Evolutionary conservation across 2,113 vertebrate genomes (phyloP).

Genomic region (Phalacrocorax carbo): DNA sequence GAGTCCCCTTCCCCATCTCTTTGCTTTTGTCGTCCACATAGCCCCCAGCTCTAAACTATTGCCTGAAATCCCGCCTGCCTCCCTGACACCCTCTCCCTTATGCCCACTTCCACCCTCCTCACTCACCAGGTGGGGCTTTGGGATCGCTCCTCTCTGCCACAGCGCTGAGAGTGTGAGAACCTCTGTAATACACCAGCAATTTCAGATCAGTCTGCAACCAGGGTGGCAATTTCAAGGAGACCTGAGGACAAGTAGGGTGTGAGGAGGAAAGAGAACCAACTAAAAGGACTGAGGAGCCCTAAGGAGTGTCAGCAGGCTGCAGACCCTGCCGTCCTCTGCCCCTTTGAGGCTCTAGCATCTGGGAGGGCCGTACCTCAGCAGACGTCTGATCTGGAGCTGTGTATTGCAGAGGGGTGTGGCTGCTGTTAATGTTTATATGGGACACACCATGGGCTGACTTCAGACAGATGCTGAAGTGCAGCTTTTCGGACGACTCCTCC

Average conservation of each 20-base stretch:
- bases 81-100: background rate
- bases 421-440: background rate
- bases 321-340: background rate
- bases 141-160: slow-evolving; percentile 73
- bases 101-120: background rate
- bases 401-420: background rate
- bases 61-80: background rate
- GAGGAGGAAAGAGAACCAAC: background rate
- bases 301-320: background rate
- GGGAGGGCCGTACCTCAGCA: background rate
- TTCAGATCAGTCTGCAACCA: slow-evolving; percentile 60
- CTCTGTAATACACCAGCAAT: slow-evolving; percentile 79
- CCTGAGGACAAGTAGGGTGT: background rate
- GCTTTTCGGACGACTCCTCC: background rate
- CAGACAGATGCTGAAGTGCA: background rate
- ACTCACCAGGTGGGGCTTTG: slow-evolving; percentile 65
- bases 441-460: background rate
- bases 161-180: slow-evolving; percentile 74
- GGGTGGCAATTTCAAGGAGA: background rate
- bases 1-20: background rate
- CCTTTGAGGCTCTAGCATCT: background rate
- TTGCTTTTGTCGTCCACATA: background rate
- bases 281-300: background rate
- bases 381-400: background rate
- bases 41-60: background rate